Percentiles rank a stretch among this genome's conserved stretches.
Conservation (phyloP, 2,888 invertebrate species). For the Gerosis bhagava region DNA sequence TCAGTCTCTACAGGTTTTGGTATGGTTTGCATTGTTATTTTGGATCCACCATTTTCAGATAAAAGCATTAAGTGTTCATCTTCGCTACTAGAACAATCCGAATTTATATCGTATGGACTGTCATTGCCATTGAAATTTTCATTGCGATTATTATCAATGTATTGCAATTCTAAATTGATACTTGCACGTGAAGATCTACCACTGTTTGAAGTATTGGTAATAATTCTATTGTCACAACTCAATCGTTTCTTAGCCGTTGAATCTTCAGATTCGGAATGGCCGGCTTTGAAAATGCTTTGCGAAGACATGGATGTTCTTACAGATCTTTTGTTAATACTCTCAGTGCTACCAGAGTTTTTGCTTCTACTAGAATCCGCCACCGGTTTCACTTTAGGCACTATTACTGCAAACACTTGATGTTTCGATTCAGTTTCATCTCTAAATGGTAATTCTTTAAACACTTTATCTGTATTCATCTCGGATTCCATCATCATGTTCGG, state of each 20-base stretch:
- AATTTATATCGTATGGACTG: slow-evolving; percentile 16
- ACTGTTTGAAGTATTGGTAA: slow-evolving; percentile 48
- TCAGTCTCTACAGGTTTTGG: slow-evolving; percentile 42
- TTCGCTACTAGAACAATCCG: slow-evolving; percentile 70
- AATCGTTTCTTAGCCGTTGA: slow-evolving; percentile 69
- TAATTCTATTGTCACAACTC: slow-evolving; percentile 73
- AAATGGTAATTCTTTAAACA: slow-evolving; percentile 68
- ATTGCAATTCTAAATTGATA: slow-evolving; percentile 67
- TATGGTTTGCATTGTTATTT: slow-evolving; percentile 73
- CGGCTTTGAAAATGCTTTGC: slow-evolving; percentile 59
- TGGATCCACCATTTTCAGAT: slow-evolving; percentile 71
- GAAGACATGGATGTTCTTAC: slow-evolving; percentile 60
- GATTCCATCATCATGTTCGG: slow-evolving; percentile 70
- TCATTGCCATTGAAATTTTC: slow-evolving; percentile 50
- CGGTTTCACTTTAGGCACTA: slow-evolving; percentile 69
- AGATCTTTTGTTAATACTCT: slow-evolving; percentile 59
- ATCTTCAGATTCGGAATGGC: slow-evolving; percentile 68
- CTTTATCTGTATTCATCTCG: slow-evolving; percentile 60
- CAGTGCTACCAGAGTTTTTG: slow-evolving; percentile 54
- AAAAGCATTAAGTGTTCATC: slow-evolving; percentile 74
- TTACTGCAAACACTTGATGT: slow-evolving; percentile 73
- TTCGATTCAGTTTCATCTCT: slow-evolving; percentile 48
- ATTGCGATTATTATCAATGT: slow-evolving; percentile 54
- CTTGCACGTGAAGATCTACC: slow-evolving; percentile 65
- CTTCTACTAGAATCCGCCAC: slow-evolving; percentile 46